A percentile compares a stretch with the other conserved stretches of the same genome.
These are phyloP conservation scores for Formica exsecta DNA, from an alignment of 1,140 invertebrate species.

Conservation along the genomic window DNA sequence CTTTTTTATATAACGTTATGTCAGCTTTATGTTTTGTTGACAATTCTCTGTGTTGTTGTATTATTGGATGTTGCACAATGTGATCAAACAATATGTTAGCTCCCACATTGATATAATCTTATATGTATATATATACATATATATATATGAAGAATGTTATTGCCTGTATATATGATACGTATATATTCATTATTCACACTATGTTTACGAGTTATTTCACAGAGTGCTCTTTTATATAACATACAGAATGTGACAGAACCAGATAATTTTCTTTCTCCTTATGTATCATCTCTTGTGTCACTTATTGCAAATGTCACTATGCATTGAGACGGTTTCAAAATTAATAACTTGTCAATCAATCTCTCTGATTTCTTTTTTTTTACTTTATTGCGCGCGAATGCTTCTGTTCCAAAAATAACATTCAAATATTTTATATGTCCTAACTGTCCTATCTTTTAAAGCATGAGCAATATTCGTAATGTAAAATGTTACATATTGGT, in stretches of 20 bases:
- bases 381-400: background rate
- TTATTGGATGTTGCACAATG: slow-evolving; percentile 50
- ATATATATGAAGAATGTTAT: slow-evolving; percentile 6
- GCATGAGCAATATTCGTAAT: slow-evolving; percentile 45
- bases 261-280: background rate
- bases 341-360: background rate
- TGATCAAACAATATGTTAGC: slow-evolving; percentile 25
- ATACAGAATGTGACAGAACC: background rate
- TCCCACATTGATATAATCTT: slow-evolving; percentile 19
- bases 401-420: background rate
- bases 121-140: background rate
- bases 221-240: slow-evolving; percentile 19
- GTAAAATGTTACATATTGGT: slow-evolving; percentile 2
- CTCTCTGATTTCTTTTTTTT: background rate
- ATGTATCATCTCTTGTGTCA: background rate
- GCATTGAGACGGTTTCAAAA: background rate
- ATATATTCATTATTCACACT: slow-evolving; percentile 36
- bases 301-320: background rate
- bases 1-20: background rate
- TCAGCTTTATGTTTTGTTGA: slow-evolving; percentile 34
- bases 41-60: slow-evolving; percentile 19
- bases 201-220: slow-evolving; percentile 21
- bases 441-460: slow-evolving; percentile 27
- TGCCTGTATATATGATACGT: slow-evolving; percentile 31
- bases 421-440: background rate